Percentiles rank a stretch among this genome's conserved stretches.
Conservation (phyloP, 2,797 vertebrate species). For the Semotilus atromaculatus region DNA sequence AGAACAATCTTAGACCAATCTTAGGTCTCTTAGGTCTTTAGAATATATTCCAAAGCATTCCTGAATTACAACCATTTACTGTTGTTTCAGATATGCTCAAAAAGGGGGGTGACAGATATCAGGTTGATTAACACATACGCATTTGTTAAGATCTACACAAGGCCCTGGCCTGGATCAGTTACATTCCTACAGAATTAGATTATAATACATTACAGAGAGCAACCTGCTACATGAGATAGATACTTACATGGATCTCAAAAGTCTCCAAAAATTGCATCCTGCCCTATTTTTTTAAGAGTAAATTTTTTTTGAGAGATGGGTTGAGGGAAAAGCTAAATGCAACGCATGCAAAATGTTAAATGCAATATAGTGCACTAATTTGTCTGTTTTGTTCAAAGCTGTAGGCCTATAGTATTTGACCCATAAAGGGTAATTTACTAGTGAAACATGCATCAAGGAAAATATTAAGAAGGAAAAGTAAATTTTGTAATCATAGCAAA, state of each 20-base stretch:
- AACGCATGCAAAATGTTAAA: background rate
- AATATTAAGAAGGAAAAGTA: background rate
- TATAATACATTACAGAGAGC: slow-evolving; percentile 36
- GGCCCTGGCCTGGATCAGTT: background rate
- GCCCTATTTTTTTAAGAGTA: background rate
- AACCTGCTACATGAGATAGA: slow-evolving; percentile 9
- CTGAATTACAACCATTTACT: too few species aligned
- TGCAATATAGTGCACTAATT: background rate
- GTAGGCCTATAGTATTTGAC: background rate
- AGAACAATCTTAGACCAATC: too few species aligned
- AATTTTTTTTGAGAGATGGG: background rate
- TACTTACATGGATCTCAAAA: slow-evolving; percentile 5
- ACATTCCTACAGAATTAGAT: slow-evolving; percentile 31
- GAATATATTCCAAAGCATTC: too few species aligned
- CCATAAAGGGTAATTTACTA: too few species aligned
- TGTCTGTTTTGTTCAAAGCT: background rate
- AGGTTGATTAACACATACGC: background rate
- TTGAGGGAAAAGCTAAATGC: background rate
- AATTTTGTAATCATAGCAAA: background rate
- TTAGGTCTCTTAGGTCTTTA: too few species aligned
- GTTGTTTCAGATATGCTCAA: background rate
- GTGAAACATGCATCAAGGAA: background rate
- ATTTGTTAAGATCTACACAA: slow-evolving; percentile 2
- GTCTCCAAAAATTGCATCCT: background rate
- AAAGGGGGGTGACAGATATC: background rate